A percentile compares a stretch with the other conserved stretches of the same genome.
These are phyloP conservation scores for Emmelina monodactyla DNA, from an alignment of 2,888 invertebrate genomes.

Conservation along the genomic window DNA sequence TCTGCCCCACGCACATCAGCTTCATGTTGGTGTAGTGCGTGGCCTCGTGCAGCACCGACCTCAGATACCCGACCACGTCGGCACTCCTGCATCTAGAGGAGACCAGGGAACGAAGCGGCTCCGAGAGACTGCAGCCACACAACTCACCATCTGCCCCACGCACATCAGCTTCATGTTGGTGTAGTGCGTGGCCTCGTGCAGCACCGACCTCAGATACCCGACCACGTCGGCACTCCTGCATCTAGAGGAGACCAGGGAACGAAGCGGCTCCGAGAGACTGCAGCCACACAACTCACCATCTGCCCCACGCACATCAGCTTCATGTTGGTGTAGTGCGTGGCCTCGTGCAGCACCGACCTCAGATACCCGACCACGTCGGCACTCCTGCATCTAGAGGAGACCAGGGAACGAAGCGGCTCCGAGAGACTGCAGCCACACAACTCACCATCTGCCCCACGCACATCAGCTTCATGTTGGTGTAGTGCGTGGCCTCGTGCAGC, in stretches of 20 bases:
- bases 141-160: conserved; percentile 80
- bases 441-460: conserved; percentile 85
- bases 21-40: conserved; percentile 95
- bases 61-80: conserved; percentile 92
- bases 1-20: conserved; percentile 93
- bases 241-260: conserved; percentile 87
- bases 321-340: conserved; percentile 92
- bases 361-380: conserved; percentile 94
- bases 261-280: conserved; percentile 78
- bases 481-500: conserved; percentile 87
- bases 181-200: conserved; percentile 90
- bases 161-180: conserved; percentile 96
- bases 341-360: conserved; percentile 84
- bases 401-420: conserved; percentile 89
- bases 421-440: conserved; percentile 83
- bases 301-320: conserved; percentile 96
- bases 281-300: too few species aligned
- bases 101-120: conserved; percentile 89
- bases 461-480: conserved; percentile 96
- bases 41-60: conserved; percentile 85
- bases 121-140: conserved; percentile 74
- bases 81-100: conserved; percentile 92
- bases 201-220: conserved; percentile 85
- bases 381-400: conserved; percentile 91
- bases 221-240: conserved; percentile 96